A percentile compares a stretch with the other conserved stretches of the same genome.
phyloP scores from a whole-genome alignment of 2,113 vertebrate species.

The Cheirogaleus medius region DNA sequence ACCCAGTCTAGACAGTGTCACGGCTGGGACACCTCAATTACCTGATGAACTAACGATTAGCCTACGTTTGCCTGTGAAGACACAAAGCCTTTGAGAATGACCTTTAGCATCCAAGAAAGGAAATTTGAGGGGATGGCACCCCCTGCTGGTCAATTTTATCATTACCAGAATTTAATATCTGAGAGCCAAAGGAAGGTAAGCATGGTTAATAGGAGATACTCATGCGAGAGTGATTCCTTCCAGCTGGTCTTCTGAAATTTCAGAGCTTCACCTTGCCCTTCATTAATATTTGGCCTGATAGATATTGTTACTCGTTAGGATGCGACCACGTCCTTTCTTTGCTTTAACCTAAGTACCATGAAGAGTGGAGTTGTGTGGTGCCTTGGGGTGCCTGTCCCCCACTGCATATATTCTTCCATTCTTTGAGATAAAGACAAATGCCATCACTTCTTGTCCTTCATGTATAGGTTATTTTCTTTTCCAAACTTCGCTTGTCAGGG shows the following conservation, averaged over 20 bases:
- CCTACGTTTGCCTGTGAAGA: neutral
- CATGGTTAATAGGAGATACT: neutral
- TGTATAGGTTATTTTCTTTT: neutral
- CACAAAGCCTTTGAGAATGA: neutral
- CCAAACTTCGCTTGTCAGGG: neutral
- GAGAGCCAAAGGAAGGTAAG: neutral
- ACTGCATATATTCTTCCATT: neutral
- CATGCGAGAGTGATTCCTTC: neutral
- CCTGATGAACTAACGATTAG: neutral
- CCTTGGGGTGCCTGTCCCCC: neutral
- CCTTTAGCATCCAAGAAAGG: neutral
- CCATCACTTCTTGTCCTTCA: neutral
- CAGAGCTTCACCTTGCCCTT: neutral
- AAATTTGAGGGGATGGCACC: constrained; percentile 57
- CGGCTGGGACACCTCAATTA: neutral
- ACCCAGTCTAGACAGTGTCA: neutral
- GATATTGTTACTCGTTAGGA: neutral
- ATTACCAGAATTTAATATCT: neutral
- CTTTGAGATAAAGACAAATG: neutral
- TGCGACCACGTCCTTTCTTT: neutral
- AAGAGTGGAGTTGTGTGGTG: neutral
- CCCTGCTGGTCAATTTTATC: constrained; percentile 71
- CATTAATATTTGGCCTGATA: neutral
- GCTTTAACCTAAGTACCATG: neutral
- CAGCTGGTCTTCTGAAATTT: neutral